Evolutionary conservation across 2,113 vertebrate species (phyloP), one percentile per base, ranked within the genome.

Genomic region (Edolisoma coerulescens): DNA sequence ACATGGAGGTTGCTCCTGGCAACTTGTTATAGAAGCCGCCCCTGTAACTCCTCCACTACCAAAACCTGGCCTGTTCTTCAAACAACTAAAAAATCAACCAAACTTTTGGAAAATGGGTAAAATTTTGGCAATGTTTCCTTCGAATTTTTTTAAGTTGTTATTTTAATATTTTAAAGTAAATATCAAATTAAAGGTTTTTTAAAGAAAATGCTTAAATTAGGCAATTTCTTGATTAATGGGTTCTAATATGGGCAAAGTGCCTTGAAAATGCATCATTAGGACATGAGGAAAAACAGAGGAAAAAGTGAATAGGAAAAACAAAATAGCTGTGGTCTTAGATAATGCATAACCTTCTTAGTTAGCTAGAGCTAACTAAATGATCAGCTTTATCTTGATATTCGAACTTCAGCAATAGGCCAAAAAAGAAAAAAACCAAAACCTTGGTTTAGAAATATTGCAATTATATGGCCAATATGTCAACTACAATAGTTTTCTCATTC

Each of bases 141-240:
- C 22, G 14, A 89, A 8, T 5, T 26, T 47, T 79, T 59, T 33
- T 13, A 12, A 42, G 5, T 27, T 81, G 22, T 7, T 49, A 24
- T n/a, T 70, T 78, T 54, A 80, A 33, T 37, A 70, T n/a, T 84
- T 68, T 64, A 13, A 73, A 76, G 14, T 15, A 77, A 76, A 45
- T 50, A 50, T 42, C 5, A 84, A n/a, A n/a, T 18, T 4, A 61
- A 47, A 7, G 0, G 0, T 7, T n/a, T 47, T n/a, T n/a, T 30
- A 8, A 27, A 11, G 18, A 57, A 87, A 86, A 47, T 64, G 12
- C 3, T 70, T 69, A 67, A 74, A 53, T 32, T 67, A 30, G n/a
- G 11, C 10, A 78, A 57, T 24, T 57, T 90, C 13, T 35, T 82
- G 28, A 82, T 12, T 23, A 85, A 79, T 49, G 22, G 3, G 8